Percentiles rank a stretch among this genome's conserved stretches.
Conservation (phyloP, 2,888 invertebrate genomes). For the Epinotia nisella region DNA sequence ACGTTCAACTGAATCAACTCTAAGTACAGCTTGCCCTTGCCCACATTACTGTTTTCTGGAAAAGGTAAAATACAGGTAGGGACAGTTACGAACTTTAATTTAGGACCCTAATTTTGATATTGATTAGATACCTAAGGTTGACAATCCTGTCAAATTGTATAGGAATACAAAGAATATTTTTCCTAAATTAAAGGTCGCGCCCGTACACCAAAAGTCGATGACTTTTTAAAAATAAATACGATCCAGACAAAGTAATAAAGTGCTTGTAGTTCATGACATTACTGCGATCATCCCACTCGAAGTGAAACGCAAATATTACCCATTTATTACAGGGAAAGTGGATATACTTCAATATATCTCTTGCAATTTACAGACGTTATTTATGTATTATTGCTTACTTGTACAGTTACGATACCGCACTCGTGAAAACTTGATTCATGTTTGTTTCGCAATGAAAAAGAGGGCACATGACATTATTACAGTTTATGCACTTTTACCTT, state of each 20-base stretch:
- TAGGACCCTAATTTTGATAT: no score
- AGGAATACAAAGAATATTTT: no score
- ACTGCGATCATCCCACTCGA: neutral
- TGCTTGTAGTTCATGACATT: neutral
- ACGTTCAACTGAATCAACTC: no score
- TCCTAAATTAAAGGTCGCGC: no score
- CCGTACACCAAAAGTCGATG: no score
- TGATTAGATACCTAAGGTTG: no score
- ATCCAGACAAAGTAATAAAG: no score
- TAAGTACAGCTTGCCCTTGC: neutral
- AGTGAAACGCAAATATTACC: conserved; percentile 7
- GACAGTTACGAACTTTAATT: no score
- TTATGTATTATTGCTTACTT: neutral
- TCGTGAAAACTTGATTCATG: conserved; percentile 13
- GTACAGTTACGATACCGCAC: conserved; percentile 16
- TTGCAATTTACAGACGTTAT: conserved; percentile 8
- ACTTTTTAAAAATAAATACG: no score
- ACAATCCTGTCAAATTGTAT: no score
- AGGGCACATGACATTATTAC: conserved; percentile 21
- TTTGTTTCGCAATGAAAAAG: conserved; percentile 35
- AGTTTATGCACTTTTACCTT: conserved; percentile 36
- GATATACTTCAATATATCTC: neutral
- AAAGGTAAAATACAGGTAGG: neutral
- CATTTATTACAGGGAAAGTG: conserved; percentile 17
- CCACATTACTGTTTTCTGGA: neutral